A percentile compares a stretch with the other conserved stretches of the same genome.
phyloP scores from a whole-genome alignment of 1,140 invertebrate genomes.

The Caenorhabditis briggsae region DNA sequence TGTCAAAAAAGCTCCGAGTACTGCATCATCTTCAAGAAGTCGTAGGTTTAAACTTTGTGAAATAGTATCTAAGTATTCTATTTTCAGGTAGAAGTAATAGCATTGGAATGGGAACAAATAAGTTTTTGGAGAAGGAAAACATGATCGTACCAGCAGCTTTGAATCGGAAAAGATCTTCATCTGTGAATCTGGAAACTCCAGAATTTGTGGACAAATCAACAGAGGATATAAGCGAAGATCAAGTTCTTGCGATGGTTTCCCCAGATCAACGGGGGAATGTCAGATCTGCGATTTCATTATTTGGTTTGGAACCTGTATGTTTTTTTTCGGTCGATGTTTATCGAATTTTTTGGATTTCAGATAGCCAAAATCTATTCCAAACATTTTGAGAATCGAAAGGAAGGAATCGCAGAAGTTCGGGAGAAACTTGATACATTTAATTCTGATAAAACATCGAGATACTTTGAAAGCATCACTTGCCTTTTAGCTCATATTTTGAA shows the following conservation, averaged over 20 bases:
- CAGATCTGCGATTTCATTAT: conserved; percentile 54
- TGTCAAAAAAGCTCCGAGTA: neutral
- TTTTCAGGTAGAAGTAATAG: conserved; percentile 49
- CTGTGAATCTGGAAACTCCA: conserved; percentile 30
- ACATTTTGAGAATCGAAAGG: conserved; percentile 63
- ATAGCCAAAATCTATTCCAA: conserved; percentile 66
- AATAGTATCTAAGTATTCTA: neutral
- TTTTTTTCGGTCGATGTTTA: neutral
- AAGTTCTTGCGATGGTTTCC: conserved; percentile 56
- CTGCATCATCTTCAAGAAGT: conserved; percentile 18
- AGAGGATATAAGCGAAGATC: conserved; percentile 60
- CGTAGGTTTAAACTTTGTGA: neutral
- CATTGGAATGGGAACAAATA: conserved; percentile 56
- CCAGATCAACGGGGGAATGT: conserved; percentile 61
- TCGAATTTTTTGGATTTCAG: conserved; percentile 20
- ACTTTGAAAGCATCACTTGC: conserved; percentile 57
- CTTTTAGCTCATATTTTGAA: conserved; percentile 61
- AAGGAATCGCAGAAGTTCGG: conserved; percentile 53
- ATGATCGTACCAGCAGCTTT: conserved; percentile 63
- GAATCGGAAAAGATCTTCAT: conserved; percentile 36
- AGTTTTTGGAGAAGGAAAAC: conserved; percentile 66
- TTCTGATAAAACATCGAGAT: conserved; percentile 50
- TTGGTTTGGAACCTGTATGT: conserved; percentile 61
- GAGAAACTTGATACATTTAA: conserved; percentile 57
- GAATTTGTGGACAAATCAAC: conserved; percentile 45